Percentiles rank a stretch among this genome's conserved stretches.
phyloP scores from a whole-genome alignment of 2,888 invertebrate genomes.

The Myopa testacea region DNA sequence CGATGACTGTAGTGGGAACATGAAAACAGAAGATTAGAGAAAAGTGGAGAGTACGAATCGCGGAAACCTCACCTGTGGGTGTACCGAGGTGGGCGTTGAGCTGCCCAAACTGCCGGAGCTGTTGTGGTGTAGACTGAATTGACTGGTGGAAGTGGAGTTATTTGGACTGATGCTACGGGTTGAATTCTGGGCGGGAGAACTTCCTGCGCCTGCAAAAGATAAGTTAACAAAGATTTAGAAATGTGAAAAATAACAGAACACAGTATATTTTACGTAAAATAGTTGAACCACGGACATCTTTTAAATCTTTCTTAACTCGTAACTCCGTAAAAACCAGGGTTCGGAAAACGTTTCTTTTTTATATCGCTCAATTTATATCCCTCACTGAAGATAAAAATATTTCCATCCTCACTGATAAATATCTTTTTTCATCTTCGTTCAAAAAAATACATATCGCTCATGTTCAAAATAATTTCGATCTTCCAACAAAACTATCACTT shows the following conservation, averaged over 20 bases:
- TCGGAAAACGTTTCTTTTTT: too few relatives aligned
- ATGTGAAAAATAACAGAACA: not conserved
- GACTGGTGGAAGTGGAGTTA: constrained; percentile 69
- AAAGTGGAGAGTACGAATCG: not conserved
- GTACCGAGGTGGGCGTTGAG: constrained; percentile 67
- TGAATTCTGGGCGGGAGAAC: constrained; percentile 69
- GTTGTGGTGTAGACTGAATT: constrained; percentile 68
- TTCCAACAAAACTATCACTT: too few relatives aligned
- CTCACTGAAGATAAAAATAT: too few relatives aligned
- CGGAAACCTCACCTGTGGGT: constrained; percentile 61
- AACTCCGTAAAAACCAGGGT: too few relatives aligned
- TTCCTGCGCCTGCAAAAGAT: constrained; percentile 65
- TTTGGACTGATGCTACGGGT: constrained; percentile 69
- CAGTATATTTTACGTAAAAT: not conserved
- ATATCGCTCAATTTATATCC: too few relatives aligned
- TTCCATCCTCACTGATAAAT: too few relatives aligned
- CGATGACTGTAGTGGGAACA: constrained; percentile 59
- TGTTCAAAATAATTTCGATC: too few relatives aligned
- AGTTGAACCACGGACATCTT: too few relatives aligned
- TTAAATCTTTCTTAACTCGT: too few relatives aligned
- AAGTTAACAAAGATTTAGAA: constrained; percentile 8
- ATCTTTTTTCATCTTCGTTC: too few relatives aligned
- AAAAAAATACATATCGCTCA: too few relatives aligned
- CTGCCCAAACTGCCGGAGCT: constrained; percentile 68
- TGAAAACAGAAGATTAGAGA: constrained; percentile 18